Percentiles rank a stretch among this genome's conserved stretches.
phyloP scores from a whole-genome alignment of 2,797 vertebrate genomes.

The Ispidina picta region DNA sequence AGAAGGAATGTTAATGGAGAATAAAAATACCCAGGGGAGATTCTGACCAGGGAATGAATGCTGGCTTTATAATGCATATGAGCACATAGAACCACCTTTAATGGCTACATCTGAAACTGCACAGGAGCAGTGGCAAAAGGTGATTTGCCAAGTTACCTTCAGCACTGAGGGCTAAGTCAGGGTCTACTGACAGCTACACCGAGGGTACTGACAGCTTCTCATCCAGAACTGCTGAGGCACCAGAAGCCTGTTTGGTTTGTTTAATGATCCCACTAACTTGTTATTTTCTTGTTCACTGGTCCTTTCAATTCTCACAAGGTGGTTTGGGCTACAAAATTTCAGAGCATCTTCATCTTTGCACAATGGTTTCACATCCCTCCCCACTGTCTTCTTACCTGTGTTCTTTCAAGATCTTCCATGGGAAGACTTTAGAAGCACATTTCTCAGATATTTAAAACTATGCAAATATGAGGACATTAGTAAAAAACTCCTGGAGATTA shows the following conservation, averaged over 20 bases:
- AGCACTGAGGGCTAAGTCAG: not conserved
- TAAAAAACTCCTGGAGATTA: not conserved
- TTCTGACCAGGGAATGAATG: slow-evolving; percentile 10
- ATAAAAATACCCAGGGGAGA: slow-evolving; percentile 61
- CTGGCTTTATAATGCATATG: not conserved
- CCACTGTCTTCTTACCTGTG: not conserved
- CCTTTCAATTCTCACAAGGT: not conserved
- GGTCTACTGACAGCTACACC: not conserved
- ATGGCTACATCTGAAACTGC: not conserved
- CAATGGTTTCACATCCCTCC: not conserved
- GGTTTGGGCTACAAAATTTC: not conserved
- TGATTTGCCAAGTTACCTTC: not conserved
- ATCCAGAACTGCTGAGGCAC: not conserved
- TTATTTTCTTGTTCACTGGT: not conserved
- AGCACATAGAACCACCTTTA: slow-evolving; percentile 15
- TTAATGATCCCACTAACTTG: not conserved
- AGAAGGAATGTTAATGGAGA: slow-evolving; percentile 62
- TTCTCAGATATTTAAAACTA: not conserved
- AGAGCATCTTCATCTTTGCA: not conserved
- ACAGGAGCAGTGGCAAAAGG: not conserved
- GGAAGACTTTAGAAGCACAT: not conserved
- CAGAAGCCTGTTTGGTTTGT: not conserved
- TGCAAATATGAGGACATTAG: not conserved
- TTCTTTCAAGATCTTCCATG: not conserved
- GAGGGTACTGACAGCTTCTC: not conserved